These are phyloP conservation scores for Alligator mississippiensis DNA, from an alignment of 2,113 vertebrate species.

Conservation along the genomic window DNA sequence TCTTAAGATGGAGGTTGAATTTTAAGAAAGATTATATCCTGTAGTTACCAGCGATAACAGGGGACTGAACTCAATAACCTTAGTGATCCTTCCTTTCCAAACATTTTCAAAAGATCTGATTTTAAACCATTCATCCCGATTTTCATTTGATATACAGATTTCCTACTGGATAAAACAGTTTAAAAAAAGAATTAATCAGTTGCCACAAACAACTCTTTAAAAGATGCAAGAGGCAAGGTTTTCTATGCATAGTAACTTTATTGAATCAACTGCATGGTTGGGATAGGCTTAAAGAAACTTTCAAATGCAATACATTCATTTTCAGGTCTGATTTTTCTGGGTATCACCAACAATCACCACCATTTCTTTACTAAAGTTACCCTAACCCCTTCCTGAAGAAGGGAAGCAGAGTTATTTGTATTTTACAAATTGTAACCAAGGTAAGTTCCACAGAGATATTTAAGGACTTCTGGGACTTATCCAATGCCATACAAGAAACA, in stretches of 20 bases:
- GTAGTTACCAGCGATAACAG: fast-evolving
- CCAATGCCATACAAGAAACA: background rate
- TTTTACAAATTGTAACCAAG: fast-evolving
- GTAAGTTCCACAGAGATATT: background rate
- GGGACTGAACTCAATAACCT: background rate
- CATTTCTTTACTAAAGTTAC: background rate
- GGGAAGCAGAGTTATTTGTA: background rate
- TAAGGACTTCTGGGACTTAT: background rate
- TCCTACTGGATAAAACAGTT: background rate
- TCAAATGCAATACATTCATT: too few species aligned
- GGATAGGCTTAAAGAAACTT: too few species aligned
- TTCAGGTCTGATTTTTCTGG: too few species aligned
- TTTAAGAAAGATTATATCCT: background rate
- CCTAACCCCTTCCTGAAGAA: background rate
- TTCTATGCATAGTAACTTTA: too few species aligned
- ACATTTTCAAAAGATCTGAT: background rate
- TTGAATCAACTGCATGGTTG: too few species aligned
- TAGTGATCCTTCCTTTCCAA: background rate
- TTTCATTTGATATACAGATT: background rate
- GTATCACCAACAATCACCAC: background rate
- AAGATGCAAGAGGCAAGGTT: too few species aligned
- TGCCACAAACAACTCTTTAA: too few species aligned
- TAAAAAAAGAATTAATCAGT: too few species aligned
- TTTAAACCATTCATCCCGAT: background rate
- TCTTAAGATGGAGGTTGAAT: background rate